Evolutionary conservation across 2,888 invertebrate species (phyloP).

Genomic region (Poecilobothrus nobilitatus): DNA sequence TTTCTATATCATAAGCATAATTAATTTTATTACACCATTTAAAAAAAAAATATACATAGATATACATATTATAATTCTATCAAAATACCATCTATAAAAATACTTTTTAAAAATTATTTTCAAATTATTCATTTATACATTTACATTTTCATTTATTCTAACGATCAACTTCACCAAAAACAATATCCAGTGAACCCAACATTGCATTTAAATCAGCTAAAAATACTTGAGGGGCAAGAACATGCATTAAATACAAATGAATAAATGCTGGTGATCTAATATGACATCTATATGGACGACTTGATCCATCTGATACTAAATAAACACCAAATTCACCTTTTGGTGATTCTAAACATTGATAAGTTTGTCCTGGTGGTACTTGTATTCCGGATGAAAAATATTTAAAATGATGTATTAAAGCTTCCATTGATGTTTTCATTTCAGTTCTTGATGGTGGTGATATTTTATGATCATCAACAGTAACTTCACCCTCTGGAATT

Average conservation of each 20-base stretch:
- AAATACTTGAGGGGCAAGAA: conserved; percentile 54
- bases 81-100: no score
- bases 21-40: no score
- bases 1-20: no score
- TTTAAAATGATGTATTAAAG: conserved; percentile 84
- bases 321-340: conserved; percentile 84
- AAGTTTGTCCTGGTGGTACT: conserved; percentile 78
- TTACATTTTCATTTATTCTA: conserved; percentile 28
- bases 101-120: no score
- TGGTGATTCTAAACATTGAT: conserved; percentile 71
- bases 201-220: conserved; percentile 74
- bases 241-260: conserved; percentile 56
- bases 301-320: conserved; percentile 74
- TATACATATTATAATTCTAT: no score
- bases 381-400: conserved; percentile 70
- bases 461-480: conserved; percentile 72
- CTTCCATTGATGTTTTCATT: conserved; percentile 85
- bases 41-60: no score
- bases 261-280: conserved; percentile 52
- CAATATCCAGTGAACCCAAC: conserved; percentile 58
- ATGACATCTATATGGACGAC: conserved; percentile 61
- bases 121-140: no score
- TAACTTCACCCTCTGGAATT: conserved; percentile 73
- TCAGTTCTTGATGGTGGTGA: conserved; percentile 62
- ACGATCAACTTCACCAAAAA: conserved; percentile 56